Evolutionary conservation across 2,888 invertebrate genomes (phyloP), one percentile per base, ranked within the genome.

Genomic region (Lordiphosa andalusiaca): DNA sequence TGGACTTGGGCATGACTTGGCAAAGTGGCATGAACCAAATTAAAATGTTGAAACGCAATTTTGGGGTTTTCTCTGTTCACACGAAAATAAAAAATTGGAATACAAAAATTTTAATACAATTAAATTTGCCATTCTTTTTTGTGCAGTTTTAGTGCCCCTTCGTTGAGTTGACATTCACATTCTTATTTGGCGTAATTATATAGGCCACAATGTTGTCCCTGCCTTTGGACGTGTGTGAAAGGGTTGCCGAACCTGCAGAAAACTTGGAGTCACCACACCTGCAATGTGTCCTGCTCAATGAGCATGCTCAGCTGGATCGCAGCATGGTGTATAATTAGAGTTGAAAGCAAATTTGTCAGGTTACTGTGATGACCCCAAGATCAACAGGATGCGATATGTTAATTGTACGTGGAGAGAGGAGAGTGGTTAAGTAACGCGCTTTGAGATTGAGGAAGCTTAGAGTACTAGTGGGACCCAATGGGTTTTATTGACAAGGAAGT

Each of bases 261-360:
- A 50, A 72, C 77, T 71, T 74, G 70, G 72, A 84, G 80, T 80
- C 84, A 71, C 25, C 42, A 50, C 42, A 50, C 39, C 16, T 47
- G 38, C 25, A 35, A 33, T 49, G 44, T 36, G 54, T 54, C 62
- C 40, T 51, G 53, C 60, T 44, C 73, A 70, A 40, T 71, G 67
- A 53, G 68, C 73, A 77, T 73, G 84, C 61, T 16, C 83, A 69
- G 59, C 53, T 52, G 33, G 19, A 39, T 50, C 36, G 60, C 60
- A 57, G 42, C 61, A 56, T 67, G 52, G 53, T 68, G 59, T 80
- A 78, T 84, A 80, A 80, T 80, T 82, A 84, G 72, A 69, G 49
- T 72, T 66, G 83, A 78, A 82, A 82, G 85, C 72, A 67, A 72
- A 80, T 80, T 80, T 80, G 80, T 80, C 83, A 84, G 82, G 83